Evolutionary conservation across 2,797 vertebrate species (phyloP).

Genomic region (Malacoctenus gilli): DNA sequence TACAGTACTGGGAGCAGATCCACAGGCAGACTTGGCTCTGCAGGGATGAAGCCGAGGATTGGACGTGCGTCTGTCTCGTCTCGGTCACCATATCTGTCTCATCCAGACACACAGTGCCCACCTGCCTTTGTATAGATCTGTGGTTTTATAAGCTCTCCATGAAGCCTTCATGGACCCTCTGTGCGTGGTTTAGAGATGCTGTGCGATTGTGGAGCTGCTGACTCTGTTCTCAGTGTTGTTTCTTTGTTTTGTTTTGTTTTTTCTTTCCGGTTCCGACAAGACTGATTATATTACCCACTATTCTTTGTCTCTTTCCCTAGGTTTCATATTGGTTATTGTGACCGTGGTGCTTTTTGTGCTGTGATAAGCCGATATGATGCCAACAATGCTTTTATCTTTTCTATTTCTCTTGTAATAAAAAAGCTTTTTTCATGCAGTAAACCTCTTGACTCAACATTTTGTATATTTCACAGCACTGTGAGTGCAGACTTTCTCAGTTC

Average conservation of each 20-base stretch:
- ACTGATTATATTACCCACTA: slow-evolving; percentile 48
- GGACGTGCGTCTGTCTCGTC: slow-evolving; percentile 45
- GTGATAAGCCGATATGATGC: slow-evolving; percentile 70
- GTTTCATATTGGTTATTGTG: slow-evolving; percentile 57
- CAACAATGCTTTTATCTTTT: slow-evolving; percentile 81
- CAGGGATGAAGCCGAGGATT: slow-evolving; percentile 23
- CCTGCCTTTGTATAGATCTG: slow-evolving; percentile 51
- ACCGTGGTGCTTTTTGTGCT: slow-evolving; percentile 76
- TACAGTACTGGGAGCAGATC: slow-evolving; percentile 4
- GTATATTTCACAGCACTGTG: slow-evolving; percentile 8
- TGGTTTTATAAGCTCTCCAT: slow-evolving; percentile 48
- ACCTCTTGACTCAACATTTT: slow-evolving; percentile 34
- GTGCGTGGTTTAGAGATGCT: slow-evolving; percentile 59
- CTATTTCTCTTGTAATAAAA: slow-evolving; percentile 80
- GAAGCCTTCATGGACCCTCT: slow-evolving; percentile 45
- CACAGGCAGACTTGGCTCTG: slow-evolving; percentile 7
- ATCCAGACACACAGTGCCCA: slow-evolving; percentile 40
- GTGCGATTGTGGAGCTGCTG: slow-evolving; percentile 69
- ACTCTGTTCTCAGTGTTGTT: slow-evolving; percentile 64
- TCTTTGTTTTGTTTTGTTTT: slow-evolving; percentile 60
- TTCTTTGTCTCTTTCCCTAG: slow-evolving; percentile 36
- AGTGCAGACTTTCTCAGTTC: not conserved
- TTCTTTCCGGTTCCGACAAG: slow-evolving; percentile 39
- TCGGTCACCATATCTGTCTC: slow-evolving; percentile 42
- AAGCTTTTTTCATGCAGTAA: slow-evolving; percentile 67